Base-by-base conservation (phyloP, 2,113 vertebrate species). In the Microcebus lehilahytsara region DNA sequence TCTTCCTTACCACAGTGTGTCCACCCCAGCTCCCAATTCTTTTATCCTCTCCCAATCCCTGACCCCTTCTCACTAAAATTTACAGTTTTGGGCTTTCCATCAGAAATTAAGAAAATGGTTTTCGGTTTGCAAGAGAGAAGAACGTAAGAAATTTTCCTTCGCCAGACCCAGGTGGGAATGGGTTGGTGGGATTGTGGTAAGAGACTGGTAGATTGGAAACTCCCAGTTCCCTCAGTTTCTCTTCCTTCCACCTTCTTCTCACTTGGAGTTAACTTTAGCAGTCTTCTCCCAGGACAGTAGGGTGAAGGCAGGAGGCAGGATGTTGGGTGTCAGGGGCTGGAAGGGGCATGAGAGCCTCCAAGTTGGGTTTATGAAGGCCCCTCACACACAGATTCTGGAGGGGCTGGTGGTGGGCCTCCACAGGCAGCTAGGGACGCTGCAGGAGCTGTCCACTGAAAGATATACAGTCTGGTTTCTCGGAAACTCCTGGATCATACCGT, bases 401-500 rank as follows among this genome's bases (percentile, higher is more conserved):
- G 79, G 75, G 37, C 30, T 86, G 20, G 77, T 66, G 11, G 77
- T 79, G 85, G 74, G 72, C 51, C 91, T 95, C 91, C 75, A 78
- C 74, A 81, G 88, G 83, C 72, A 64, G 95, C 53, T 66, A 32
- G 64, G 40, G 56, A 88, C 46, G 56, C 56, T 60, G 77, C 58
- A 37, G 91, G 84, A 87, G 90, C 93, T 81, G 46, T 93, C 94
- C 56, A 34, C 40, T 13, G 37, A 40, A 67, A 96, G 95, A 98
- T 89, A 56, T 9, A 93, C 32, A 25, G 83, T 75, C 62, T 75
- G 42, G 64, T 84, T 98, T 97, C 98, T 97, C 69, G n/a, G 98
- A 98, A 97, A 84, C 58, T 95, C 93, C 71, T 87, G 67, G 83
- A 87, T 93, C 86, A 79, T 4, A 53, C 53, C 1, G 0, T 86